Base-by-base conservation (phyloP, 37 sponge, comb jelly and placozoan genomes). In the Crambe crambe region DNA sequence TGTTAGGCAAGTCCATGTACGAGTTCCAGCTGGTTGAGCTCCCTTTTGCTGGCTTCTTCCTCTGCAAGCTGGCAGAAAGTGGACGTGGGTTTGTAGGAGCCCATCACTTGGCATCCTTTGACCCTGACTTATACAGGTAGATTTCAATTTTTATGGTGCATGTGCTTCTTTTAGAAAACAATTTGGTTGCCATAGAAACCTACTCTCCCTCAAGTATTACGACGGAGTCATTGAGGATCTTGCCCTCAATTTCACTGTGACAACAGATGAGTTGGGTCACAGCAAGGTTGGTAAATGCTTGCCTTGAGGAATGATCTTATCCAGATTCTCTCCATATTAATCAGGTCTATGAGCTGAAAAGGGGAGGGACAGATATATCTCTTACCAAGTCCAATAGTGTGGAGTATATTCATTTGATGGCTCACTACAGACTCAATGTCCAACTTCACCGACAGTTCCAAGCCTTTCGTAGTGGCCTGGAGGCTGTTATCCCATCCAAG, bases 11-110 rank as follows among this genome's bases (percentile, higher is more conserved):
- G 80, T 89, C 90, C 21, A 42, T 97, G 25, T 97, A 83, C 71
- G 97, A 93, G 83, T 70, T 81, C 37, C 75, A 81, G 42, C 43
- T 97, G 70, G 91, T 96, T 18, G 97, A 96, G 54, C 68, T 96
- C 8, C 97, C 97, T 20, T 88, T 96, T 57, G 95, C 94, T 77
- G 74, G 83, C 31, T 97, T 93, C 89, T 93, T 97, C 68, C 77
- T 97, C 34, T 79, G 80, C 72, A 93, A 97, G 81, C 47, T 93
- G 41, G 63, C 87, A 32, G 83, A 62, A 40, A 31, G 81, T 36
- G 89, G 83, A 54, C 74, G 69, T 29, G 96, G 84, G 0, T 64
- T 61, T 37, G 80, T 94, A 42, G 91, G 86, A 23, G 66, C 85
- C 0, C 82, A 97, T 70, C 90, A 97, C 72, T 80, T 97, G 32